Conservation (phyloP, 1,140 invertebrate species). For the Drosophila yakuba region DNA sequence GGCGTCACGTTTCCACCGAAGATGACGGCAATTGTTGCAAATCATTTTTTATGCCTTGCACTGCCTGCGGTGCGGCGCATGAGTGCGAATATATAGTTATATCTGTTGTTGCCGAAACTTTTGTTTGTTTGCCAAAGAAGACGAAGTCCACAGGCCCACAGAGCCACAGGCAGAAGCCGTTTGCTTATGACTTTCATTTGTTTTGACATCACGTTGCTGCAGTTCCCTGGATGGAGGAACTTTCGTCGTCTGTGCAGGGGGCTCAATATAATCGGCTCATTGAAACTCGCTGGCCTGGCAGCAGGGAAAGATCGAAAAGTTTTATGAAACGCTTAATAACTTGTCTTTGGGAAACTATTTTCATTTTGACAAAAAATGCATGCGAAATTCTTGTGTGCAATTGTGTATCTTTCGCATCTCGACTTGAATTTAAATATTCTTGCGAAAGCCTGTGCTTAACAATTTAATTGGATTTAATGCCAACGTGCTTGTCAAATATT, state of each 20-base stretch:
- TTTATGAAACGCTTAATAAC: conserved; percentile 9
- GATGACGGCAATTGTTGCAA: conserved; percentile 81
- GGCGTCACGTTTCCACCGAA: conserved; percentile 72
- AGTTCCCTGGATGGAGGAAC: background rate
- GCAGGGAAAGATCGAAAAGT: conserved; percentile 27
- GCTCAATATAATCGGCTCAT: conserved; percentile 49
- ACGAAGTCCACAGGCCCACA: background rate
- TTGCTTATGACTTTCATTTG: conserved; percentile 77
- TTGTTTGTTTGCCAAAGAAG: conserved; percentile 73
- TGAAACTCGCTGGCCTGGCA: background rate
- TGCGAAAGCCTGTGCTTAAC: background rate
- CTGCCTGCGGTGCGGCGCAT: conserved; percentile 44
- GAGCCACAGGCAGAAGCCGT: conserved; percentile 38
- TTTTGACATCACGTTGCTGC: conserved; percentile 80
- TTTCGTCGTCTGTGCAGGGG: background rate
- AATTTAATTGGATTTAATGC: conserved; percentile 16
- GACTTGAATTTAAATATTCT: background rate
- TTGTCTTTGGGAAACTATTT: conserved; percentile 6
- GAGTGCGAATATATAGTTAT: conserved; percentile 61
- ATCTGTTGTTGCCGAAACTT: conserved; percentile 58
- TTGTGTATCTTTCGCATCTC: background rate
- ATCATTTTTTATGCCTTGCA: conserved; percentile 76
- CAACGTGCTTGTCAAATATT: conserved; percentile 3
- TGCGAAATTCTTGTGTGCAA: background rate
- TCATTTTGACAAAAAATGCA: background rate